A percentile compares a stretch with the other conserved stretches of the same genome.
These are phyloP conservation scores for Lethrus apterus DNA, from an alignment of 1,140 invertebrate species.

Conservation along the genomic window DNA sequence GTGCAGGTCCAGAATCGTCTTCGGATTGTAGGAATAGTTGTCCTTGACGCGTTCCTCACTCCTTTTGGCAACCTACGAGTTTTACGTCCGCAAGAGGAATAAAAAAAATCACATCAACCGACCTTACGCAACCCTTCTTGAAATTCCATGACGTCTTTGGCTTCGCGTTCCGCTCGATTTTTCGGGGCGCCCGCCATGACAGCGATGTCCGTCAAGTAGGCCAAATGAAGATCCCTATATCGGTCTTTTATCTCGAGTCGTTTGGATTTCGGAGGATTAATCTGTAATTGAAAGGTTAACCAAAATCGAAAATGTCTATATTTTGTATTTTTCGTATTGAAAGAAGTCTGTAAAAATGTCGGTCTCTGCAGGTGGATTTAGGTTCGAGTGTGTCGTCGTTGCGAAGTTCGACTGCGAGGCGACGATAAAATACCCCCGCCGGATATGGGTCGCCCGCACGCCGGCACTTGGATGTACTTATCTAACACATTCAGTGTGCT, in stretches of 20 bases:
- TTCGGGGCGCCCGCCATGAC: slow-evolving; percentile 6
- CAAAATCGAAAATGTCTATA: too few relatives aligned
- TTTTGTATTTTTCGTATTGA: too few relatives aligned
- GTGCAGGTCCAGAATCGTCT: slow-evolving; percentile 67
- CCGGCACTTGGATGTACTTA: background rate
- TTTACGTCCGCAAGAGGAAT: too few relatives aligned
- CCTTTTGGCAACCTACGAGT: background rate
- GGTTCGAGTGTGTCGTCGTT: too few relatives aligned
- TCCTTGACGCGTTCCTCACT: slow-evolving; percentile 40
- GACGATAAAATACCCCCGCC: too few relatives aligned
- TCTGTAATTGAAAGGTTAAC: slow-evolving; percentile 8
- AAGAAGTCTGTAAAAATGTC: too few relatives aligned
- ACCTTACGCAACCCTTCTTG: slow-evolving; percentile 83
- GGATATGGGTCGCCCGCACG: too few relatives aligned
- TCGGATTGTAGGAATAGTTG: slow-evolving; percentile 74
- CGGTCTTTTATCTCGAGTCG: slow-evolving; percentile 11
- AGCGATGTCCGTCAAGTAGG: slow-evolving; percentile 10
- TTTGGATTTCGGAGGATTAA: slow-evolving; percentile 7
- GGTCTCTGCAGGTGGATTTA: too few relatives aligned
- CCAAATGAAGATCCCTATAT: slow-evolving; percentile 11
- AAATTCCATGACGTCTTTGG: slow-evolving; percentile 79
- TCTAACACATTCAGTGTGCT: too few relatives aligned
- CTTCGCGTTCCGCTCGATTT: slow-evolving; percentile 56
- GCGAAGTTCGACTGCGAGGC: too few relatives aligned
- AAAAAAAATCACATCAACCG: background rate